A percentile compares a stretch with the other conserved stretches of the same genome.
phyloP scores from a whole-genome alignment of 2,888 invertebrate species.

The Drosophila recens region DNA sequence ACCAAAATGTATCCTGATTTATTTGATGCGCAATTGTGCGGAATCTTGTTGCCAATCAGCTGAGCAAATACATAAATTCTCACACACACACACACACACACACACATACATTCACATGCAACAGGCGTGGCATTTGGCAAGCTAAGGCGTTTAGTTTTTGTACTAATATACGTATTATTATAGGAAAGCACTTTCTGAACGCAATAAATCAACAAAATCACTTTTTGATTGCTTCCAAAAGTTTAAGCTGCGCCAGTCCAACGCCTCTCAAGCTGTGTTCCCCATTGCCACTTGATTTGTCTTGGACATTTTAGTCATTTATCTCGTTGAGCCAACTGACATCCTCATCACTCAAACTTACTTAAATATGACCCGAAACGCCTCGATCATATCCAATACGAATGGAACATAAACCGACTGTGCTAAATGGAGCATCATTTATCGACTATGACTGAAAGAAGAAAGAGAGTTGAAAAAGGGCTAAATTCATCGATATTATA shows the following conservation, averaged over 20 bases:
- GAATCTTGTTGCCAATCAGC: conserved; percentile 52
- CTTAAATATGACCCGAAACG: conserved; percentile 12
- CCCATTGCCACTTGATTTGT: conserved; percentile 3
- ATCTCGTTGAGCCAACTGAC: conserved; percentile 19
- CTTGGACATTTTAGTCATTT: conserved; percentile 10
- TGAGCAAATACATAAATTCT: conserved; percentile 30
- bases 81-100: conserved; percentile 11
- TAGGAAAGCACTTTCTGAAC: conserved; percentile 24
- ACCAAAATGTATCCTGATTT: conserved; percentile 17
- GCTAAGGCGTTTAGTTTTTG: background rate
- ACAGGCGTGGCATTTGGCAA: conserved; percentile 25
- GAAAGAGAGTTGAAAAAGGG: background rate
- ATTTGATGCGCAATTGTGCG: conserved; percentile 41
- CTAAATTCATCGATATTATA: conserved; percentile 4
- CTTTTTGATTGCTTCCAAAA: conserved; percentile 45
- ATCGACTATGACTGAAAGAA: background rate
- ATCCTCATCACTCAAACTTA: conserved; percentile 27
- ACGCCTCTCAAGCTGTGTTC: conserved; percentile 1
- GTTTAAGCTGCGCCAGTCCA: background rate
- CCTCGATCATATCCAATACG: conserved; percentile 12
- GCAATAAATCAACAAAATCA: conserved; percentile 54
- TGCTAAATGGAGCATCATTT: conserved; percentile 27
- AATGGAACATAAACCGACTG: conserved; percentile 4
- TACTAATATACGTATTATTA: background rate
- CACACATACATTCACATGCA: conserved; percentile 15